Base-by-base conservation (phyloP, 2,113 vertebrate genomes). In the Pituophis catenifer region DNA sequence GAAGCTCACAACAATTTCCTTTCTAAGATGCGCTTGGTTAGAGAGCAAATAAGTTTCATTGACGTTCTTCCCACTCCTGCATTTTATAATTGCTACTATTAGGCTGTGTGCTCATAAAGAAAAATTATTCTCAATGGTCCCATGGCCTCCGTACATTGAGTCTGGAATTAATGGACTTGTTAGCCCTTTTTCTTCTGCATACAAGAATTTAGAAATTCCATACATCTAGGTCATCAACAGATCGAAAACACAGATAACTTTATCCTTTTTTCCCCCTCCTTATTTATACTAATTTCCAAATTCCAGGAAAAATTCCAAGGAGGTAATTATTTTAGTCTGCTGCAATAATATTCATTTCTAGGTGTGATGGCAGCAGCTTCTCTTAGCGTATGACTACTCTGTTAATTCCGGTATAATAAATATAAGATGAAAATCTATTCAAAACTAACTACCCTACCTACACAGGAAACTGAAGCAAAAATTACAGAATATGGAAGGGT, bases 1-100 rank as follows among this genome's bases (percentile, higher is more conserved):
- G 58, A 91, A 89, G 88, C 75, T 92, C 94, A 88, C 93, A 96
- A 88, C 91, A 96, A 96, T 96, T 97, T 97, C 96, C 94, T 26
- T 1, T 96, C 92, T 88, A 89, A 52, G 89, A 44, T 13, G 57
- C 26, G 81, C 19, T 90, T 2, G 44, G 48, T 19, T 92, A 44
- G 21, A 95, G 95, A 96, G 33, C 38, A 53, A 85, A 93, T 38
- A 90, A 2, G 0, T 52, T 92, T 54, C 91, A 81, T 24, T 90
- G 29, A 44, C 3, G 5, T 33, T 65, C 57, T 86, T 44, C 26
- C 50, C 21, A 65, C 15, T 24, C 57, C n/a, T 87, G 44, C 21
- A 5, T 90, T 87, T 90, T 93, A 58, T 93, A 90, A 90, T 93
- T 33, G 29, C 89, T 44, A 65, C 57, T 29, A 87, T 90, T 55